phyloP scores from a whole-genome alignment of 64 coral and sea anemone species.

The Pocillopora damicornis region DNA sequence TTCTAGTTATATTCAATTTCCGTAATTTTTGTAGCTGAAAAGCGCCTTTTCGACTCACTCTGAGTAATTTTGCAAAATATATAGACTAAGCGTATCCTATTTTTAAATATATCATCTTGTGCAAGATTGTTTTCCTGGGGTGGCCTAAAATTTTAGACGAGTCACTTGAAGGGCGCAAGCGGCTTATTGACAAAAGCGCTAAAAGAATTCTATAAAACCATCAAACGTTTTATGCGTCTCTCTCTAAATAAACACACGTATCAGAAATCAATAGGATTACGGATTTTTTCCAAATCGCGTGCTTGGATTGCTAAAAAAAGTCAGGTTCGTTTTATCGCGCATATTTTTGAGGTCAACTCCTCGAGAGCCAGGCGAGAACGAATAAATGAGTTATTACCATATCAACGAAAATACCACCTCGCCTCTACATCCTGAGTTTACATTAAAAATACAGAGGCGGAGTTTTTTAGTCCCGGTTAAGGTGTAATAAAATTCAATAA shows the following conservation, averaged over 20 bases:
- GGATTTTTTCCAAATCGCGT: conserved; percentile 12
- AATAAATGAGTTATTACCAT: neutral
- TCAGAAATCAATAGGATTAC: conserved; percentile 13
- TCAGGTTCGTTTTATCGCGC: neutral
- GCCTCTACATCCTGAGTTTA: neutral
- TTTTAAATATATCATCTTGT: neutral
- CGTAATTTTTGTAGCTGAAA: neutral
- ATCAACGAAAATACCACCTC: neutral
- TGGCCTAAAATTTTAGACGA: neutral
- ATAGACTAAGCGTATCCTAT: neutral
- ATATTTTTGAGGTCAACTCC: neutral
- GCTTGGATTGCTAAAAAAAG: neutral
- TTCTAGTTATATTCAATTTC: no score
- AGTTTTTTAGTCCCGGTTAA: neutral
- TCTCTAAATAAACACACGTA: conserved; percentile 5
- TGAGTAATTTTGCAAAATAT: neutral
- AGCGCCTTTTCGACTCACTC: neutral
- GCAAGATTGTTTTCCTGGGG: neutral
- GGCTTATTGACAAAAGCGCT: conserved; percentile 13
- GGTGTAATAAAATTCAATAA: neutral
- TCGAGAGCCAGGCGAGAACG: neutral
- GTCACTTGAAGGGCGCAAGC: neutral
- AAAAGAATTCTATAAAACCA: conserved; percentile 28
- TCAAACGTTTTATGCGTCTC: conserved; percentile 12
- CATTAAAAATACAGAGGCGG: neutral